These are phyloP conservation scores for Bellardia bayeri DNA, from an alignment of 2,888 invertebrate genomes.

Conservation along the genomic window DNA sequence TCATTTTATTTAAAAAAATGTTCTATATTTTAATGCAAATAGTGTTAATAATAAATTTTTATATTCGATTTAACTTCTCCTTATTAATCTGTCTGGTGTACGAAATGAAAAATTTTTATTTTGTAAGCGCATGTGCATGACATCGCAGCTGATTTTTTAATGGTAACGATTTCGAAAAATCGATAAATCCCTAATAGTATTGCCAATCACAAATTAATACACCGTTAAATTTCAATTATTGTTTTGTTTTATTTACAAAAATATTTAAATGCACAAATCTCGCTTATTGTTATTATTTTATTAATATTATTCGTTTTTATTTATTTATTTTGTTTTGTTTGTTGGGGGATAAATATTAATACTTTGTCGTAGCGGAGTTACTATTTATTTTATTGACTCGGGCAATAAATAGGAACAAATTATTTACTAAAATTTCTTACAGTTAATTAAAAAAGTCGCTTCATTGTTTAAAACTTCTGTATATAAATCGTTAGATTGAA, in stretches of 20 bases:
- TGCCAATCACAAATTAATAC: slow-evolving; percentile 59
- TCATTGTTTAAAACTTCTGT: slow-evolving; percentile 25
- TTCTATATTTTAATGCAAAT: not conserved
- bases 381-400: slow-evolving; percentile 70
- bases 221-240: slow-evolving; percentile 31
- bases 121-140: slow-evolving; percentile 56
- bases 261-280: slow-evolving; percentile 77
- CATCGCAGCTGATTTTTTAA: slow-evolving; percentile 48
- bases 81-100: slow-evolving; percentile 26
- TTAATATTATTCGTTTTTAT: slow-evolving; percentile 28
- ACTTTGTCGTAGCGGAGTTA: slow-evolving; percentile 68
- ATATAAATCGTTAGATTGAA: slow-evolving; percentile 46
- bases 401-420: slow-evolving; percentile 83
- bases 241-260: slow-evolving; percentile 77
- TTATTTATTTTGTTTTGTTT: slow-evolving; percentile 30
- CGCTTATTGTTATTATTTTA: slow-evolving; percentile 52
- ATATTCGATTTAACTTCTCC: not conserved
- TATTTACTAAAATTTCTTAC: slow-evolving; percentile 78
- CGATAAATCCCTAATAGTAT: slow-evolving; percentile 46
- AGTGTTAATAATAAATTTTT: not conserved
- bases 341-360: slow-evolving; percentile 61
- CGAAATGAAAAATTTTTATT: not conserved
- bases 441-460: slow-evolving; percentile 52
- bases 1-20: slow-evolving; percentile 29
- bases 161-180: slow-evolving; percentile 48